phyloP scores from a whole-genome alignment of 1,140 invertebrate species.

The Sweltsa coloradensis region DNA sequence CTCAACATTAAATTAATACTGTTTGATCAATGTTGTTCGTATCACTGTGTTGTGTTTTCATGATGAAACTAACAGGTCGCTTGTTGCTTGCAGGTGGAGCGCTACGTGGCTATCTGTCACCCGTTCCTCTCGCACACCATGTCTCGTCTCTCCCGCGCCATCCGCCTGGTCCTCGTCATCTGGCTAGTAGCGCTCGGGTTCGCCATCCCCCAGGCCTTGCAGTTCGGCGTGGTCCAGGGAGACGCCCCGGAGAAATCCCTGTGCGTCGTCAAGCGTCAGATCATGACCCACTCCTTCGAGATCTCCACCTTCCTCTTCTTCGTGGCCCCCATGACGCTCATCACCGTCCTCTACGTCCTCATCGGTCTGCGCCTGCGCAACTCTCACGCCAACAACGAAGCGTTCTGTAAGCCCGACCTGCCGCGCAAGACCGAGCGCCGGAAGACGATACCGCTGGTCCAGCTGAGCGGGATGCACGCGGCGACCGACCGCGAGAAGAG shows the following conservation, averaged over 20 bases:
- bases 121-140: conserved; percentile 80
- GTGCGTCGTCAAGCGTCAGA: conserved; percentile 3
- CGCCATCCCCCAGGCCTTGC: conserved; percentile 64
- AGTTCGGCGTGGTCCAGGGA: conserved; percentile 51
- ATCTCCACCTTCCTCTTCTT: conserved; percentile 65
- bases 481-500: no score
- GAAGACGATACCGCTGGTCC: no score
- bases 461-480: no score
- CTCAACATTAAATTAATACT: no score
- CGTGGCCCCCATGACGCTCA: conserved; percentile 62
- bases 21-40: no score
- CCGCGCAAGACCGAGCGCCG: no score
- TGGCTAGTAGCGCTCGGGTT: conserved; percentile 58
- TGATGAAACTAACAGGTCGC: no score
- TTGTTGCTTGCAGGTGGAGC: no score
- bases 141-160: conserved; percentile 58
- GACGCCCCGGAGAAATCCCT: background rate
- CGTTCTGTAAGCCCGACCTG: no score
- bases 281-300: conserved; percentile 43
- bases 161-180: conserved; percentile 53
- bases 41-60: no score
- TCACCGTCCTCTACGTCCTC: conserved; percentile 54
- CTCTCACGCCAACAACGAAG: no score
- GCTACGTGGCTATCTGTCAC: conserved; percentile 90
- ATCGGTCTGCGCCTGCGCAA: conserved; percentile 52